Evolutionary conservation across 53 echinoderm and acorn worm species (phyloP), one percentile per base, ranked within the genome.

Genomic region (Patiria pectinifera): DNA sequence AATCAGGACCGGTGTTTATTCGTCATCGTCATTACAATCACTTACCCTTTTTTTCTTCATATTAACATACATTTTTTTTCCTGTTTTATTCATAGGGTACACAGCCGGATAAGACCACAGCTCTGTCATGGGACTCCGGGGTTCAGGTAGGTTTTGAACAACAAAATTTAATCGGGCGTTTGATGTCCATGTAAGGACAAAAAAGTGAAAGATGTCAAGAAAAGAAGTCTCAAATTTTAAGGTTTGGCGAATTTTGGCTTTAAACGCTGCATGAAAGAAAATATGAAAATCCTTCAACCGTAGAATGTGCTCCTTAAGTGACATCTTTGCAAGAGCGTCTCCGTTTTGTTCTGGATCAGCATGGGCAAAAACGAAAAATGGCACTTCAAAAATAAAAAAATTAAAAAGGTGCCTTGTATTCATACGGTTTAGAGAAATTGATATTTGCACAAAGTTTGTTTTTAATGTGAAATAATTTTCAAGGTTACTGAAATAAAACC

Each of bases 51-150:
- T 66, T 66, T 11, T 66, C 19, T 66, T 74, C 16, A n/a, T 74
- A 74, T 74, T 21, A 18, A 23, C 21, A 74, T 35, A n/a, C 24
- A 8, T 6, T 74, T 74, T 0, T 0, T n/a, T 25, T 77, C 0
- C 12, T 66, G 49, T 87, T 35, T 44, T 58, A 15, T 76, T 69
- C 89, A 72, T 78, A 95, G 95, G 95, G 95, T 23, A 76, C 91
- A 43, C 95, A 95, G 69, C 95, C 95, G 70, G 91, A 91, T 49
- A 90, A 82, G 66, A 95, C 63, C 59, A 86, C 91, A 14, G 86
- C 93, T 35, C 45, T 91, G 69, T 71, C 83, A 21, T 93, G 87
- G 93, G 93, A 95, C 69, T 93, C 95, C 69, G 91, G 91, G 83
- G 76, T 87, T 2, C 93, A 95, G 95, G 95, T 95, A 86, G 79